Evolutionary conservation across 2,888 invertebrate species (phyloP).

Genomic region (Dioctria rufipes): DNA sequence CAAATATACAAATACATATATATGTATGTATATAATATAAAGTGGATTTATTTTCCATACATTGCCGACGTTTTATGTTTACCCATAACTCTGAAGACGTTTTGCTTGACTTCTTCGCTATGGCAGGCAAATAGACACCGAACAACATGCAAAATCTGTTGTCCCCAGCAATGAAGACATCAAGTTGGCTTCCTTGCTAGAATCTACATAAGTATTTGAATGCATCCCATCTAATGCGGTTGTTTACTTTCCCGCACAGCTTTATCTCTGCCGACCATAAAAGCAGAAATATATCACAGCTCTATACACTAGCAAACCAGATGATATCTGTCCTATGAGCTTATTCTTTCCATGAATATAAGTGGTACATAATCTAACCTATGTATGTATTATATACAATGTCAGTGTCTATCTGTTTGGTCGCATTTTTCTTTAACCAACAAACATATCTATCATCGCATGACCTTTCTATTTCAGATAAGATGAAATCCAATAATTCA

Average conservation of each 20-base stretch:
- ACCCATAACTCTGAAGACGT: constrained; percentile 27
- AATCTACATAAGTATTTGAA: background rate
- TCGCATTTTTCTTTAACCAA: constrained; percentile 19
- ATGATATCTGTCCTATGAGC: background rate
- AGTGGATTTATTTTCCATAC: constrained; percentile 39
- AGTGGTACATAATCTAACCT: no score
- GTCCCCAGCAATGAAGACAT: constrained; percentile 33
- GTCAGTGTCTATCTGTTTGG: constrained; percentile 6
- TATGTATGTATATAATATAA: no score
- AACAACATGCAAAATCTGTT: background rate
- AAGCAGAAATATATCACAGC: constrained; percentile 30
- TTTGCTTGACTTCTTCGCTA: background rate
- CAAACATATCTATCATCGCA: constrained; percentile 20
- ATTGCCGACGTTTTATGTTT: constrained; percentile 42
- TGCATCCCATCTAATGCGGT: background rate
- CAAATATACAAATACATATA: no score
- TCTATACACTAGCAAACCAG: constrained; percentile 2
- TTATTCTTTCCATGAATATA: background rate
- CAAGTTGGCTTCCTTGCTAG: constrained; percentile 31
- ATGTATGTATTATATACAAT: no score
- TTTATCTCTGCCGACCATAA: constrained; percentile 33
- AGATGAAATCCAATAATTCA: constrained; percentile 25
- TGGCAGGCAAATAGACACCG: constrained; percentile 2
- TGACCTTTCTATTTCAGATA: constrained; percentile 34
- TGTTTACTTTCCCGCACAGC: constrained; percentile 26